Conservation (phyloP, 2,113 vertebrate genomes). For the Stigmatopora nigra region DNA sequence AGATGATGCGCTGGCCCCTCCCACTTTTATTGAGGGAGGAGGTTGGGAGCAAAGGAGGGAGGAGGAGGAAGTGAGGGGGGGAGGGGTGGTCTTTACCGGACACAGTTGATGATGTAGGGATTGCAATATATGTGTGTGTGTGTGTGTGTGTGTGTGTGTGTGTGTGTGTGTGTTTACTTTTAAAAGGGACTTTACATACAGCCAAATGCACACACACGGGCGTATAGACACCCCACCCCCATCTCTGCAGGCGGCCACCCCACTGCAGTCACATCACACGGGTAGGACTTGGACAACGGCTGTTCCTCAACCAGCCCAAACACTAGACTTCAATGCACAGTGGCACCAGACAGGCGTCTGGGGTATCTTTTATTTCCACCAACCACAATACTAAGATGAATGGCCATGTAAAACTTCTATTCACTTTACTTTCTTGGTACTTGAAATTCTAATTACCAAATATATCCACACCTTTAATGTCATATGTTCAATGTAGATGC, state of each 20-base stretch:
- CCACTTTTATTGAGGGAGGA: constrained; percentile 31
- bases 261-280: neutral
- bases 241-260: neutral
- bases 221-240: constrained; percentile 8
- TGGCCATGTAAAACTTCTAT: neutral
- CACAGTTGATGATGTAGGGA: constrained; percentile 7
- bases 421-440: neutral
- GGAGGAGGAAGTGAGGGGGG: constrained; percentile 25
- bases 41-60: constrained; percentile 17
- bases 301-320: neutral
- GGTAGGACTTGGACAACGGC: neutral
- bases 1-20: constrained; percentile 26
- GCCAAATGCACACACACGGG: constrained; percentile 14
- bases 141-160: constrained; percentile 1
- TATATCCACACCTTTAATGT: neutral
- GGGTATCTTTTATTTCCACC: neutral
- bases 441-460: neutral
- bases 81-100: constrained; percentile 11
- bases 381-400: neutral
- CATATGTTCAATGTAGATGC: neutral
- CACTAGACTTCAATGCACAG: neutral
- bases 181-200: neutral
- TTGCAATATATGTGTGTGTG: neutral
- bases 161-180: constrained; percentile 2
- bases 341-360: neutral